Percentiles rank a stretch among this genome's conserved stretches.
phyloP scores from a whole-genome alignment of 2,113 vertebrate genomes.

The Rhinopomastus cyanomelas region DNA sequence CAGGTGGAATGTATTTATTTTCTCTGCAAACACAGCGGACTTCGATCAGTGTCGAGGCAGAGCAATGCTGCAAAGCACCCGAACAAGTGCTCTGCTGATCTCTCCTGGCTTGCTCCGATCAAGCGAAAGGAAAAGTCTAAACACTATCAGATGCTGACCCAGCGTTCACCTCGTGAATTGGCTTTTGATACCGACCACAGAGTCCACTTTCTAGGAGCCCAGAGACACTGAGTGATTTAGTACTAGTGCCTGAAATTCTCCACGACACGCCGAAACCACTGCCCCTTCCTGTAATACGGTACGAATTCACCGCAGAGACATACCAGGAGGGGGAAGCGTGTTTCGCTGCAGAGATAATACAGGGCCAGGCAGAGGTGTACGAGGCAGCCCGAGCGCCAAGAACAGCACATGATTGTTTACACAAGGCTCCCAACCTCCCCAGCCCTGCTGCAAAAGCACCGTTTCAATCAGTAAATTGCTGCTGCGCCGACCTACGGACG shows the following conservation, averaged over 20 bases:
- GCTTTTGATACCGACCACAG: conserved; percentile 29
- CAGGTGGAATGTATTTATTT: conserved; percentile 96
- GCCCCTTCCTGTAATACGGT: conserved; percentile 28
- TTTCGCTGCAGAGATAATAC: conserved; percentile 1
- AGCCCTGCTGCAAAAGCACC: conserved; percentile 21
- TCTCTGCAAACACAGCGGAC: conserved; percentile 80
- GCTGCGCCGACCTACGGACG: neutral
- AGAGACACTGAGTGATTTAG: neutral
- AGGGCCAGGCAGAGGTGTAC: conserved; percentile 8
- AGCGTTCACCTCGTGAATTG: conserved; percentile 27
- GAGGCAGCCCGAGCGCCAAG: neutral
- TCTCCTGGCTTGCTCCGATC: neutral
- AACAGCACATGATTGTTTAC: neutral
- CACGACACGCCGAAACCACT: neutral
- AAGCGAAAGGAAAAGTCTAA: neutral
- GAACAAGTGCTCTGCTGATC: neutral
- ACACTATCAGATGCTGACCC: conserved; percentile 6
- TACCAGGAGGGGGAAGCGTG: neutral
- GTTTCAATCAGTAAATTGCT: neutral
- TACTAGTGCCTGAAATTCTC: conserved; percentile 11
- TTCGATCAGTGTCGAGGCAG: neutral
- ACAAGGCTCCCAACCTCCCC: neutral
- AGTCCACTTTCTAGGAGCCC: neutral
- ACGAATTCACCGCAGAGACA: neutral
- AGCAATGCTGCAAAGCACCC: neutral